Conservation (phyloP, 2,797 vertebrate genomes). For the Pangasius krempfi region DNA sequence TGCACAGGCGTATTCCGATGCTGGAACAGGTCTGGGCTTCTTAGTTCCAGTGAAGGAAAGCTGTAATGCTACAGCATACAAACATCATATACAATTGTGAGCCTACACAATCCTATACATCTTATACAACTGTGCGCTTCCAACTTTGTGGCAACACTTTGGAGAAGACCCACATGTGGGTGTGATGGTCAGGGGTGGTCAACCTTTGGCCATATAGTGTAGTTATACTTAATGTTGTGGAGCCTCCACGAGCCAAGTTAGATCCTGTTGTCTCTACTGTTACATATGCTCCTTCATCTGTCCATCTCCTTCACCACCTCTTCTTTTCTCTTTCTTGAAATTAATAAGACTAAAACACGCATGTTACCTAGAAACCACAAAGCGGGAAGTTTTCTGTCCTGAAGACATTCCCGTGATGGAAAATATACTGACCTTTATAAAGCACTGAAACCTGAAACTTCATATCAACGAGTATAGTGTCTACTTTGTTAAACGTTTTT, state of each 20-base stretch:
- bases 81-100: neutral
- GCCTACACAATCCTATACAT: too few species aligned
- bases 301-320: neutral
- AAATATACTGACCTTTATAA: neutral
- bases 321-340: neutral
- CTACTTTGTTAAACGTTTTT: neutral
- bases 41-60: neutral
- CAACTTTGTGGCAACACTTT: neutral
- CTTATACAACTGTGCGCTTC: too few species aligned
- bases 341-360: neutral
- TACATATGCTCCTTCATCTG: neutral
- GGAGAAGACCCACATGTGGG: too few species aligned
- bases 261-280: neutral
- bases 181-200: neutral
- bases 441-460: neutral
- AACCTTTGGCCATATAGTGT: neutral
- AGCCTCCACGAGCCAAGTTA: neutral
- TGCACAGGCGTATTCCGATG: neutral
- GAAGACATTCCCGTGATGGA: neutral
- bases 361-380: neutral
- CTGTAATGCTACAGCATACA: neutral
- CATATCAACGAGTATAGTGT: neutral
- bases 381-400: neutral
- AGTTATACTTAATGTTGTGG: neutral
- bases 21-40: too few species aligned